phyloP scores from a whole-genome alignment of 2,113 vertebrate genomes.

The Triplophysa dalaica region DNA sequence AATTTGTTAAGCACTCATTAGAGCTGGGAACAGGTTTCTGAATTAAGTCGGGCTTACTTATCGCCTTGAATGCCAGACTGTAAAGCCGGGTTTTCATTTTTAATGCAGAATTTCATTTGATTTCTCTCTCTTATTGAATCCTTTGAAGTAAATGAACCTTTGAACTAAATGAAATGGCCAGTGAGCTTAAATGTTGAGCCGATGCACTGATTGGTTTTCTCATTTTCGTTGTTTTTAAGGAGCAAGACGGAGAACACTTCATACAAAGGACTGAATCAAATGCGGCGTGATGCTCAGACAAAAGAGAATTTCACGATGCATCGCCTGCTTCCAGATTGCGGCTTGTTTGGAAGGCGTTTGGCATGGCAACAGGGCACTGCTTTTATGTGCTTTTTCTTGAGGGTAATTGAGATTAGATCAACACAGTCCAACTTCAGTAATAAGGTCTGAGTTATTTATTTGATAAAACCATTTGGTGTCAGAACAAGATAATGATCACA shows the following conservation, averaged over 20 bases:
- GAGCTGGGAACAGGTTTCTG: constrained; percentile 28
- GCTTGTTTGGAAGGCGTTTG: constrained; percentile 22
- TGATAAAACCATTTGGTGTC: neutral
- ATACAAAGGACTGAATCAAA: constrained; percentile 6
- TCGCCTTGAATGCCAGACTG: constrained; percentile 30
- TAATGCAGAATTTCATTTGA: constrained; percentile 2
- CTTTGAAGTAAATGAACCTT: constrained; percentile 19
- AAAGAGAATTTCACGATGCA: constrained; percentile 4
- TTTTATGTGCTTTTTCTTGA: neutral
- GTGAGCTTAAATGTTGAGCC: constrained; percentile 23
- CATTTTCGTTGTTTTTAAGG: constrained; percentile 22
- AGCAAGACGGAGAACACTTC: constrained; percentile 6
- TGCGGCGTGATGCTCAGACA: constrained; percentile 18
- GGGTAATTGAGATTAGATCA: constrained; percentile 16
- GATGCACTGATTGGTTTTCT: constrained; percentile 28
- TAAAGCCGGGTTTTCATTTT: neutral
- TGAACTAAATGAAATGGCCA: constrained; percentile 29
- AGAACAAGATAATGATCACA: neutral
- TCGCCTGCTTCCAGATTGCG: neutral
- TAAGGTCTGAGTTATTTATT: neutral
- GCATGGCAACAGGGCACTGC: constrained; percentile 20
- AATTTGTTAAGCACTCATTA: constrained; percentile 33
- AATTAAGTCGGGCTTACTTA: constrained; percentile 32
- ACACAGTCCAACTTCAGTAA: neutral
- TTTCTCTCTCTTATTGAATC: constrained; percentile 20